Evolutionary conservation across 1,140 invertebrate species (phyloP).

Genomic region (Lerema accius): DNA sequence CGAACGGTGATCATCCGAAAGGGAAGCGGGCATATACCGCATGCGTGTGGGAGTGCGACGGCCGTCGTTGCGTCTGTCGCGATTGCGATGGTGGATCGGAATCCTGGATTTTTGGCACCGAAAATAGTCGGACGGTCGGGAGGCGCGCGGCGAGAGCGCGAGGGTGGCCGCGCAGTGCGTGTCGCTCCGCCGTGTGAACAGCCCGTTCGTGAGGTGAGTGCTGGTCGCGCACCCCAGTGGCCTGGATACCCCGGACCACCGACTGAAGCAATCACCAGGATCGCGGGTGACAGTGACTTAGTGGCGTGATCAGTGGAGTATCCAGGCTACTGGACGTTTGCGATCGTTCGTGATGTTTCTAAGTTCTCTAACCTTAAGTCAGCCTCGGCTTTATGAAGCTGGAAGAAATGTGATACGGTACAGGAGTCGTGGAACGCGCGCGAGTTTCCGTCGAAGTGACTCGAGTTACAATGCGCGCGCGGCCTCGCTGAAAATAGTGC

Average conservation of each 20-base stretch:
- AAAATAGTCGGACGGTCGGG: constrained; percentile 77
- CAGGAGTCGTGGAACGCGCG: constrained; percentile 36
- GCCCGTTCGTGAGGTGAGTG: constrained; percentile 80
- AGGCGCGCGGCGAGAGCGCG: constrained; percentile 53
- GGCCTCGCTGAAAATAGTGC: constrained; percentile 77
- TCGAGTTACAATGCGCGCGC: constrained; percentile 73
- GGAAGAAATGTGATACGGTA: constrained; percentile 37
- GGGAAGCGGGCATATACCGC: constrained; percentile 24
- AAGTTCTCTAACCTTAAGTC: too few relatives aligned
- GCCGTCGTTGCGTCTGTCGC: constrained; percentile 43
- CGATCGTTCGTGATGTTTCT: neutral
- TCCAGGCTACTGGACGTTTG: constrained; percentile 57
- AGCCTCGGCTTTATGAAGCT: constrained; percentile 21
- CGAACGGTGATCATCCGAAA: constrained; percentile 21
- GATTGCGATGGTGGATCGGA: constrained; percentile 64
- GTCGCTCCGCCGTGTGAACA: constrained; percentile 81
- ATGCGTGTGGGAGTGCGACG: constrained; percentile 61
- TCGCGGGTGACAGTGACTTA: constrained; percentile 43
- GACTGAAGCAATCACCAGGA: constrained; percentile 27
- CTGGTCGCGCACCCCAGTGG: constrained; percentile 40
- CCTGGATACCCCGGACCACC: constrained; percentile 57
- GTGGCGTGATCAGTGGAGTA: constrained; percentile 53
- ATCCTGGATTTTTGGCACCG: constrained; percentile 80
- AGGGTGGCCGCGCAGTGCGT: constrained; percentile 75
- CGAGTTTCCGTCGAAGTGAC: constrained; percentile 56